A percentile compares a stretch with the other conserved stretches of the same genome.
These are phyloP conservation scores for Leucania comma DNA, from an alignment of 2,888 invertebrate genomes.

Conservation along the genomic window DNA sequence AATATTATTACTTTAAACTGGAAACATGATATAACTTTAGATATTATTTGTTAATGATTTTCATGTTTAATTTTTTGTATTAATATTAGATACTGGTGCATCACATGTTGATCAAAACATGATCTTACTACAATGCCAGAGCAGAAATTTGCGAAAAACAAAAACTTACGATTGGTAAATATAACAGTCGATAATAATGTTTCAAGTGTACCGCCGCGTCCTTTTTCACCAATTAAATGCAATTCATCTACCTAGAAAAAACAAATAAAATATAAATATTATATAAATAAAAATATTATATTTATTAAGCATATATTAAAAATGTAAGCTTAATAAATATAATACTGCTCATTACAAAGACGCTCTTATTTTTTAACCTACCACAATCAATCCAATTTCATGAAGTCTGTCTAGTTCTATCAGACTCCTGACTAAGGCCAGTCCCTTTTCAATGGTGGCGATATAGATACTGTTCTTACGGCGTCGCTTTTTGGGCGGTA, in stretches of 20 bases:
- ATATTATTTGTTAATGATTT: no score
- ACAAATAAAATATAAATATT: no score
- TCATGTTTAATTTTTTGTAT: no score
- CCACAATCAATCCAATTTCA: constrained; percentile 94
- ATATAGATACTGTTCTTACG: constrained; percentile 95
- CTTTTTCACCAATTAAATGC: constrained; percentile 97
- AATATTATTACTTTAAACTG: no score
- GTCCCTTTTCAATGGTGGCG: constrained; percentile 98
- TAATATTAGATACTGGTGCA: no score
- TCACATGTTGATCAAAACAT: no score
- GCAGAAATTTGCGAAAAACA: no score
- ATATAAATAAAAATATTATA: no score
- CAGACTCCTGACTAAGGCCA: constrained; percentile 95
- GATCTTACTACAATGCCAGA: no score
- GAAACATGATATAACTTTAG: no score
- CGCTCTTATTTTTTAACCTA: constrained; percentile 59
- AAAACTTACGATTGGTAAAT: constrained; percentile 91
- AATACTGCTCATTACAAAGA: no score
- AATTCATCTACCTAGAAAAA: constrained; percentile 94
- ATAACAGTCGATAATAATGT: constrained; percentile 95
- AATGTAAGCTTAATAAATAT: not conserved
- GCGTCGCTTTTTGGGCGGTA: constrained; percentile 95
- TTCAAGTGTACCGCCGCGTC: constrained; percentile 96
- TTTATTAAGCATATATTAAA: no score
- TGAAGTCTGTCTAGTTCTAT: constrained; percentile 94